Base-by-base conservation (phyloP, 2,797 vertebrate genomes). In the Melanotaenia trifasciata region DNA sequence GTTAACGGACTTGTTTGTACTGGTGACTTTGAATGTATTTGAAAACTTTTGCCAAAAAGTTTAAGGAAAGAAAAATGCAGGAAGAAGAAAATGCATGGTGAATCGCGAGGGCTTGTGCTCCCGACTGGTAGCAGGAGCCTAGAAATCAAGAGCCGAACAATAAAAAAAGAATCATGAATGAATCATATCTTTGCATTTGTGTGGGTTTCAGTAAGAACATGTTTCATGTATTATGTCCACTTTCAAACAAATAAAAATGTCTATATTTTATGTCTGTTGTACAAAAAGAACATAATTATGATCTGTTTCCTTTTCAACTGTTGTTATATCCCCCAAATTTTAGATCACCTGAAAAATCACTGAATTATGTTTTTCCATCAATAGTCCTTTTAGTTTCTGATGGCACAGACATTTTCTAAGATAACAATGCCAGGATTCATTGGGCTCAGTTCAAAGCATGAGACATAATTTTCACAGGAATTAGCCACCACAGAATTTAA, bases 1-100 rank as follows among this genome's bases (percentile, higher is more conserved):
- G 79, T 85, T 45, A 80, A 84, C 65, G 74, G 60, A 79, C 73
- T 59, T 72, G n/a, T 45, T 59, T 72, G n/a, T 45, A 57, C 22
- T 40, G 78, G 80, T 73, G 60, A 71, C 20, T 45, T 45, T 45
- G 43, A 79, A 66, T 1, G n/a, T 16, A 53, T 70, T 50, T 45
- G 30, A 63, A 70, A 70, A 57, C 58, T 28, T 53, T 58, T 32
- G 60, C 18, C 26, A 58, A 54, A 66, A 58, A 36, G 5, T 38
- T 47, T 24, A 38, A 38, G 36, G n/a, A 65, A 38, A 61, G 16
- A 30, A 70, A 67, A 53, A n/a, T 45, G 18, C 51, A 54, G 12
- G 12, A 67, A n/a, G 20, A 60, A 35, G 36, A 59, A 47, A 72
- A 73, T 35, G 43, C 51, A 22, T 9, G n/a, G 3, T 32, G 18